Evolutionary conservation across 2,113 vertebrate species (phyloP), one percentile per base, ranked within the genome.

Genomic region (Gadus macrocephalus): DNA sequence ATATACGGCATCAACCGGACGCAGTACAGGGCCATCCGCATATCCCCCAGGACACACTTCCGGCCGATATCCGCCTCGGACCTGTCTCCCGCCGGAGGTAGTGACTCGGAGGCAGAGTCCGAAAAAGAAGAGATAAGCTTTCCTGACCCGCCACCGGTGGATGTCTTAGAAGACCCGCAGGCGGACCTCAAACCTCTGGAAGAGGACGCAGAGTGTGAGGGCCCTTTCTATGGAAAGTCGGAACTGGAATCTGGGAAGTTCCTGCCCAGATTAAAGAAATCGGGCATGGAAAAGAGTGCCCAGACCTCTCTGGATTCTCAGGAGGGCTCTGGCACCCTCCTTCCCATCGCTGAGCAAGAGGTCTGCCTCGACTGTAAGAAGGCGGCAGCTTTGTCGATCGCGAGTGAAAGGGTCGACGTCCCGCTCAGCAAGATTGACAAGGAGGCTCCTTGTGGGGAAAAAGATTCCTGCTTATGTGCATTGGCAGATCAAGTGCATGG

Each of bases 281-380:
- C 96, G 76, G 98, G 96, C 78, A 99, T 99, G 97, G 98, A 99
- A 88, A 99, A 98, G 89, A 98, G 98, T 88, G 98, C 98, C 14
- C 98, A 99, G 92, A 99, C 98, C 11, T 99, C 97, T 56, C 79
- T 99, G 85, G 98, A 99, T 92, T 96, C 96, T 67, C 97, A 98
- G 89, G 98, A 99, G 91, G 97, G 97, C 67, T 92, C 94, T 0
- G 74, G 88, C 16, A 89, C 91, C 76, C 89, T 93, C 78, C 89
- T 95, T 86, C 87, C 93, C 3, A 86, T 83, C 2, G 90, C 90
- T 78, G 93, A 91, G 84, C 94, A 89, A 86, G 91, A 91, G 81
- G 91, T 89, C 79, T 97, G 94, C 88, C 89, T 93, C 88, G 93
- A 95, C 78, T 97, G 95, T 76, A 89, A 93, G 88, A 88, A 89